These are phyloP conservation scores for Sula dactylatra DNA, from an alignment of 2,113 vertebrate species.

Conservation along the genomic window DNA sequence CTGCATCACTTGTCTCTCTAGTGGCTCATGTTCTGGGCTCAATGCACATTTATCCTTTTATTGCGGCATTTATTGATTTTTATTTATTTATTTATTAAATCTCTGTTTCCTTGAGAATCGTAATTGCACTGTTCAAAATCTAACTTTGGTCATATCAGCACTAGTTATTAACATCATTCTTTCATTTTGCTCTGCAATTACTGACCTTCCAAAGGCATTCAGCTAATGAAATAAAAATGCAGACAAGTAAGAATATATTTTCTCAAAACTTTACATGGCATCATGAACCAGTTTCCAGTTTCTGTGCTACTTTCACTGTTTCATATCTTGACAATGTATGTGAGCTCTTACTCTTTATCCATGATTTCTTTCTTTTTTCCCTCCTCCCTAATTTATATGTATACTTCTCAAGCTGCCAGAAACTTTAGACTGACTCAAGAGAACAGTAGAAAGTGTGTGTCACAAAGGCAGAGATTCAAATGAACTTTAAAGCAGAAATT, in stretches of 20 bases:
- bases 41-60: conserved; percentile 53
- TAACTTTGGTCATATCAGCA: not conserved
- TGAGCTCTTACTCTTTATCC: not conserved
- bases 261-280: not conserved
- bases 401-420: not conserved
- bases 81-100: conserved; percentile 9
- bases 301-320: not conserved
- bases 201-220: conserved; percentile 1
- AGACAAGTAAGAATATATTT: not conserved
- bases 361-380: not conserved
- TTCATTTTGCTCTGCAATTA: conserved; percentile 10
- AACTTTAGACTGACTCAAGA: not conserved
- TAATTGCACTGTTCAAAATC: not conserved
- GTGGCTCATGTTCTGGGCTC: conserved; percentile 54
- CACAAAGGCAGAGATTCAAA: not conserved
- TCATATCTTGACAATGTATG: not conserved
- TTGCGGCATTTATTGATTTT: conserved; percentile 19
- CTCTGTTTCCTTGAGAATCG: conserved; percentile 11
- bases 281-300: not conserved
- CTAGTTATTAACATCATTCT: not conserved
- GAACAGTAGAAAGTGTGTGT: not conserved
- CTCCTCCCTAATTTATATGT: not conserved
- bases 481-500: conserved; percentile 1
- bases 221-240: not conserved
- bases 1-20: conserved; percentile 41